Conservation (phyloP, 2,113 vertebrate species). For the Anas platyrhynchos region DNA sequence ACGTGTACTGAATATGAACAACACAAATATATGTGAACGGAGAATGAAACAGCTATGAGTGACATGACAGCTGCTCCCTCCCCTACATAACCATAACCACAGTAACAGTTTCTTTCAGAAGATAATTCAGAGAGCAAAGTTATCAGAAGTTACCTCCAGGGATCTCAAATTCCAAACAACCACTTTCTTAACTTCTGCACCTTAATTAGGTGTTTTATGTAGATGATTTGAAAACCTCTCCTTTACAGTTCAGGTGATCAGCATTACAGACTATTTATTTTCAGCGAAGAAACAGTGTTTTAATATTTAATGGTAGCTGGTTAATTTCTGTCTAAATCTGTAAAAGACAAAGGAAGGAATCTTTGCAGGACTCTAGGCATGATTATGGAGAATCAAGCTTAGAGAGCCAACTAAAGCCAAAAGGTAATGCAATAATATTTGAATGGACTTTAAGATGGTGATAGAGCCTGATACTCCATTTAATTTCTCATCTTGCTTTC, state of each 20-base stretch:
- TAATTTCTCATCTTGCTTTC: background rate
- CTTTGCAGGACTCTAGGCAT: background rate
- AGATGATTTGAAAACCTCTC: background rate
- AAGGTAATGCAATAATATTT: background rate
- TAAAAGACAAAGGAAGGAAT: background rate
- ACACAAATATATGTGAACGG: background rate
- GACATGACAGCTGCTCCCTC: rapidly evolving
- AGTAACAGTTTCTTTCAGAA: background rate
- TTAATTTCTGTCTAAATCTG: background rate
- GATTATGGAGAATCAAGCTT: background rate
- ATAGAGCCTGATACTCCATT: background rate
- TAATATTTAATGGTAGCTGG: background rate
- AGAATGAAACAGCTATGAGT: background rate
- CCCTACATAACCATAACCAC: rapidly evolving
- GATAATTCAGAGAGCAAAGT: background rate
- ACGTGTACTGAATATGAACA: background rate
- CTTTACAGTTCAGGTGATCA: background rate
- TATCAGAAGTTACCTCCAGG: background rate
- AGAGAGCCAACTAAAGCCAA: background rate
- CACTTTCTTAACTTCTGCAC: background rate
- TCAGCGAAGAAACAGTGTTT: background rate
- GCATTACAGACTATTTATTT: background rate
- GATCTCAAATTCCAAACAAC: background rate
- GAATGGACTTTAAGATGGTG: background rate
- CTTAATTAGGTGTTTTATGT: background rate